Evolutionary conservation across 2,797 vertebrate species (phyloP).

Genomic region (Valencia hispanica): DNA sequence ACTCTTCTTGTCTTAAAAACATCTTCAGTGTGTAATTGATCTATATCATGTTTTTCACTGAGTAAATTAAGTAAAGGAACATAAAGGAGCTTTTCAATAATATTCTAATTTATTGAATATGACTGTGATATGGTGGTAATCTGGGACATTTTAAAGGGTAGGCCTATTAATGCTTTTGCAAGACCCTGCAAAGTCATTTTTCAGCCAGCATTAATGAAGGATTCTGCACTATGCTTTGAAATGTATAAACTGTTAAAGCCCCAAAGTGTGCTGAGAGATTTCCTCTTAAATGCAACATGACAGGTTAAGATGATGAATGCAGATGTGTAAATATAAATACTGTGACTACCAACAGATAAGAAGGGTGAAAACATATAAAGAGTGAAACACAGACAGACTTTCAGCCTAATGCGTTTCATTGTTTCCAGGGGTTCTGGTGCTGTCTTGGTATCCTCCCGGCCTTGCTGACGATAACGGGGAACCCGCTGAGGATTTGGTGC

Average conservation of each 20-base stretch:
- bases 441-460: constrained; percentile 90
- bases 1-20: not conserved
- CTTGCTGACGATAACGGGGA: constrained; percentile 88
- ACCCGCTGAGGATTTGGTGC: constrained; percentile 88
- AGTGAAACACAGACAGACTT: not conserved
- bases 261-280: constrained; percentile 23
- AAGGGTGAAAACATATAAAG: not conserved
- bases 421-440: constrained; percentile 85
- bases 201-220: not conserved
- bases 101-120: not conserved
- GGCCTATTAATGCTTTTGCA: not conserved
- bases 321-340: constrained; percentile 32
- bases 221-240: not conserved
- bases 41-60: not conserved
- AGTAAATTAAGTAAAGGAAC: not conserved
- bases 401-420: constrained; percentile 1
- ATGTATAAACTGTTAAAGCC: not conserved
- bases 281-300: constrained; percentile 39
- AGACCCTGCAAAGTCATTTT: not conserved
- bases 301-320: constrained; percentile 38
- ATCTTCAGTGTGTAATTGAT: not conserved
- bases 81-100: not conserved
- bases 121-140: not conserved
- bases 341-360: not conserved
- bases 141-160: not conserved